Evolutionary conservation across 2,113 vertebrate species (phyloP), one percentile per base, ranked within the genome.

Genomic region (Acrocephalus kingi): DNA sequence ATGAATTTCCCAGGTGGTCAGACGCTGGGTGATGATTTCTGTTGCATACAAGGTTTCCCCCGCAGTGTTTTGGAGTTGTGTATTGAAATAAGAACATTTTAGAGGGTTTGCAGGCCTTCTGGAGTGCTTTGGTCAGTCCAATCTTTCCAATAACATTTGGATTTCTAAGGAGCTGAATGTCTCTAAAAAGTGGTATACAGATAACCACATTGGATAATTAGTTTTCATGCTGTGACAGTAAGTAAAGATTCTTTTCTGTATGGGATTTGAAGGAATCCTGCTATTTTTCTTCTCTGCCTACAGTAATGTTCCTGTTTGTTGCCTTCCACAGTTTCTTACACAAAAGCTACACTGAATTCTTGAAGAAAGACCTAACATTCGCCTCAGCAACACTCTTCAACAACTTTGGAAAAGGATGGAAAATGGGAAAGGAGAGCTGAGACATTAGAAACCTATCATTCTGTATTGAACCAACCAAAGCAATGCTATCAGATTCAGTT

Each of bases 391-490:
- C 75, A 46, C 49, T 79, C 77, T 92, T 84, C 89, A 91, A 23
- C 6, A 6, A 82, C 90, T 92, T 94, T 81, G 93, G 95, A 87
- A 91, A 91, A 94, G 91, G 94, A 94, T 48, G 61, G 43, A 61
- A 90, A 89, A 84, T 71, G 96, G 87, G 90, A 84, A 97, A 86
- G 62, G n/a, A 94, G 89, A 96, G 79, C 61, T 66, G 87, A 96
- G 92, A 96, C 95, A 64, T 75, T 79, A 83, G 85, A 73, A 96
- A 88, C 62, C 46, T 86, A 46, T 89, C 92, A 88, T 90, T 90
- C 95, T 97, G 92, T 71, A 92, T 74, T 79, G 55, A 92, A 64
- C 95, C 93, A 95, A 93, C 97, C 95, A 95, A 98, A 97, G 95
- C 96, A 96, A 78, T 10, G 49, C 86, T 94, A 15, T 79, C 93